Evolutionary conservation across 2,797 vertebrate genomes (phyloP).

Genomic region (Gymnopithys bicolor): DNA sequence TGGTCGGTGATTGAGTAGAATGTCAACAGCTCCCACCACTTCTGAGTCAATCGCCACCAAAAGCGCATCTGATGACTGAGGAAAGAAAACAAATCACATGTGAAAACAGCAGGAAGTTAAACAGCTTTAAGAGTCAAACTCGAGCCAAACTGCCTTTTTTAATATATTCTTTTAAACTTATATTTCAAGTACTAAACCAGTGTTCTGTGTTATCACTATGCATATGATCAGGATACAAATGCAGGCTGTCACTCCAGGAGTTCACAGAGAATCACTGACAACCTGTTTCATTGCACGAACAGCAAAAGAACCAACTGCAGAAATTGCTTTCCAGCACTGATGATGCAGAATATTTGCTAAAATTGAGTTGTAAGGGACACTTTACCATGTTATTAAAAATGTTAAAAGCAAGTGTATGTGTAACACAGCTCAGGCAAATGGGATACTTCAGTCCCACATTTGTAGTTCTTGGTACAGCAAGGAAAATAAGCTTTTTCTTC

Average conservation of each 20-base stretch:
- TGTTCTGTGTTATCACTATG: neutral
- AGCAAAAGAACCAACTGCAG: neutral
- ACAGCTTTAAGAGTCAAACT: neutral
- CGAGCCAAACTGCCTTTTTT: neutral
- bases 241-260: neutral
- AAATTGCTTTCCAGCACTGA: neutral
- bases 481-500: neutral
- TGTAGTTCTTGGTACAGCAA: neutral
- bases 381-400: neutral
- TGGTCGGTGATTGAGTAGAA: slow-evolving; percentile 94
- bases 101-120: neutral
- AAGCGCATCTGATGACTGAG: slow-evolving; percentile 90
- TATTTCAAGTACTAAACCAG: neutral
- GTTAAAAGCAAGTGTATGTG: neutral
- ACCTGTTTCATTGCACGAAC: neutral
- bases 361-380: neutral
- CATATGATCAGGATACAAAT: neutral
- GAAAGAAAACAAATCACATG: slow-evolving; percentile 52
- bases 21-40: slow-evolving; percentile 98
- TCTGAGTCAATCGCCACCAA: slow-evolving; percentile 97
- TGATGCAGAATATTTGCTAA: neutral
- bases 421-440: neutral
- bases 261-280: neutral
- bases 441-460: neutral
- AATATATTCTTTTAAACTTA: neutral